Percentiles rank a stretch among this genome's conserved stretches.
phyloP scores from a whole-genome alignment of 1,140 invertebrate species.

The Phymorhynchus buccinoides region DNA sequence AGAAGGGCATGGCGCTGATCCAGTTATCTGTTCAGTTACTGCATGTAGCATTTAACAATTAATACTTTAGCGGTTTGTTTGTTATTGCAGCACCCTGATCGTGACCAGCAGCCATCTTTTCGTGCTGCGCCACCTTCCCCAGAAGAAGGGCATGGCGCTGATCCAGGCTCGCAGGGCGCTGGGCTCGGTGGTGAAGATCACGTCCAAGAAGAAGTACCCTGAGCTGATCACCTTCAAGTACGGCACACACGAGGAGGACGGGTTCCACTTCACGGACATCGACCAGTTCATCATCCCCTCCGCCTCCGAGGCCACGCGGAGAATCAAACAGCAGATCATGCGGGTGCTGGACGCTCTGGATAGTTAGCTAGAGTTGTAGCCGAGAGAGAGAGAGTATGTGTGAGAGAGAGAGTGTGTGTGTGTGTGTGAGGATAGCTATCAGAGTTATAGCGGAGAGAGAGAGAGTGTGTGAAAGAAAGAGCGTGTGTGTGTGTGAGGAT shows the following conservation, averaged over 20 bases:
- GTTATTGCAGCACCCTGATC: constrained; percentile 82
- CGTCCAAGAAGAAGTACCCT: constrained; percentile 92
- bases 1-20: constrained; percentile 85
- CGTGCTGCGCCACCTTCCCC: constrained; percentile 86
- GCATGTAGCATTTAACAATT: too few species aligned
- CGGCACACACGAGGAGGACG: constrained; percentile 82
- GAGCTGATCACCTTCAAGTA: constrained; percentile 97
- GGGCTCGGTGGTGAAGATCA: constrained; percentile 94
- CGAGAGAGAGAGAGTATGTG: neutral
- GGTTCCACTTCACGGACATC: constrained; percentile 81
- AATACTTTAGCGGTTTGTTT: too few species aligned
- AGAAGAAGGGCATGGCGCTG: constrained; percentile 83
- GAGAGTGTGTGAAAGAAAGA: neutral
- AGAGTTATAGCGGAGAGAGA: neutral
- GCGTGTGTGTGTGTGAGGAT: neutral
- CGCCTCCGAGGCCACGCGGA: constrained; percentile 90
- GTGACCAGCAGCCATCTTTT: constrained; percentile 91
- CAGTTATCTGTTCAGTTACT: constrained; percentile 69
- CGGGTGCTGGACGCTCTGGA: constrained; percentile 70
- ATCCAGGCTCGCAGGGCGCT: constrained; percentile 89
- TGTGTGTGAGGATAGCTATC: neutral
- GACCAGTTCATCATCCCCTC: constrained; percentile 93
- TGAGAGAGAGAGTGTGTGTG: neutral
- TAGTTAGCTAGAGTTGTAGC: constrained; percentile 50
- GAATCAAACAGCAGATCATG: constrained; percentile 83